A percentile compares a stretch with the other conserved stretches of the same genome.
Conservation (phyloP, 1,140 invertebrate species). For the Atta cephalotes region DNA sequence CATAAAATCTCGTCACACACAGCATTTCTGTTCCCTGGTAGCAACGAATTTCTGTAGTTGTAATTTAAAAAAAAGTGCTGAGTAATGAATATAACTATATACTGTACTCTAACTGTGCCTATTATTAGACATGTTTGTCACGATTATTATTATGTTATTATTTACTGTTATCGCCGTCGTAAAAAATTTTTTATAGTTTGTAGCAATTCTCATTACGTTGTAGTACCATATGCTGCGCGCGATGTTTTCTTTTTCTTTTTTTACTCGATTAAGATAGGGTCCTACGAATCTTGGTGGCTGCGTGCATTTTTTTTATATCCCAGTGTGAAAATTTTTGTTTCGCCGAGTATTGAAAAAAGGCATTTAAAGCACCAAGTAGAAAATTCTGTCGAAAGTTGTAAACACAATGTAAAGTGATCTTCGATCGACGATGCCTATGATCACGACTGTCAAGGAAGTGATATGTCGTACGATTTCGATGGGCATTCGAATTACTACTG, state of each 20-base stretch:
- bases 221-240: slow-evolving; percentile 62
- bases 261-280: slow-evolving; percentile 64
- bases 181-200: slow-evolving; percentile 71
- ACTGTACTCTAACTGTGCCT: slow-evolving; percentile 84
- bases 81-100: slow-evolving; percentile 77
- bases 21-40: slow-evolving; percentile 84
- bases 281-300: slow-evolving; percentile 49
- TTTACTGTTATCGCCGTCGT: slow-evolving; percentile 78
- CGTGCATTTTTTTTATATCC: slow-evolving; percentile 58
- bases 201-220: slow-evolving; percentile 74
- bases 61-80: slow-evolving; percentile 77
- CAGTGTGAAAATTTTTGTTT: slow-evolving; percentile 70
- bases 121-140: slow-evolving; percentile 80
- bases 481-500: slow-evolving; percentile 71
- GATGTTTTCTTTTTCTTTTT: slow-evolving; percentile 70
- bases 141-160: slow-evolving; percentile 73
- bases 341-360: slow-evolving; percentile 33
- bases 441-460: slow-evolving; percentile 21
- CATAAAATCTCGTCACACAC: slow-evolving; percentile 72
- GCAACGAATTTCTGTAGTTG: slow-evolving; percentile 79
- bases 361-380: slow-evolving; percentile 47
- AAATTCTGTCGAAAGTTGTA: slow-evolving; percentile 17
- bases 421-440: slow-evolving; percentile 15
- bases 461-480: slow-evolving; percentile 38
- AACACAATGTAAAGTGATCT: slow-evolving; percentile 48